Conservation (phyloP, 2,888 invertebrate species). For the Sarcophaga caerulescens region DNA sequence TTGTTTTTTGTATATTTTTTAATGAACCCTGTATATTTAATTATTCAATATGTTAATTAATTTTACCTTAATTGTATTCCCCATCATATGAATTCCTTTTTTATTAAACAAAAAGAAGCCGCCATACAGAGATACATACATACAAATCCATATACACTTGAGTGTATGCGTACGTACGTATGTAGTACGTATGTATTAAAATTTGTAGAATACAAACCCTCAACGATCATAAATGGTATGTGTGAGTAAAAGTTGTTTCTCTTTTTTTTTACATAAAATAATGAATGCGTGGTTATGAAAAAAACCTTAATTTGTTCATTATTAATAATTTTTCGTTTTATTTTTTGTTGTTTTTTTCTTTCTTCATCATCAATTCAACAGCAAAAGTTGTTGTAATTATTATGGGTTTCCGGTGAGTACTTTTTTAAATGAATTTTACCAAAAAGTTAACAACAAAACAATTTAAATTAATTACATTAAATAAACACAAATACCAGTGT, state of each 20-base stretch:
- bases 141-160: background rate
- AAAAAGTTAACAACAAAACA: background rate
- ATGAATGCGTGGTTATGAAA: conserved; percentile 15
- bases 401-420: background rate
- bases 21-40: conserved; percentile 77
- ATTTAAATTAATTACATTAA: background rate
- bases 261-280: background rate
- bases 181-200: background rate
- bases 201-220: no score
- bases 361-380: background rate
- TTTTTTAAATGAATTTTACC: background rate
- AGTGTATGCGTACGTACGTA: no score
- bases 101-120: conserved; percentile 19
- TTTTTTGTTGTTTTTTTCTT: no score
- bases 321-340: background rate
- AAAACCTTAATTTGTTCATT: background rate
- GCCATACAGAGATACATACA: background rate
- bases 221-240: background rate
- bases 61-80: conserved; percentile 75
- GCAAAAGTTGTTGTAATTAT: background rate
- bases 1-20: conserved; percentile 69
- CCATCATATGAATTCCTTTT: conserved; percentile 23
- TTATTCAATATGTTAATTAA: conserved; percentile 78
- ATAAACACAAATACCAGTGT: background rate
- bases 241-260: background rate